A percentile compares a stretch with the other conserved stretches of the same genome.
Conservation (phyloP, 2,113 vertebrate genomes). For the Corythaixoides concolor region DNA sequence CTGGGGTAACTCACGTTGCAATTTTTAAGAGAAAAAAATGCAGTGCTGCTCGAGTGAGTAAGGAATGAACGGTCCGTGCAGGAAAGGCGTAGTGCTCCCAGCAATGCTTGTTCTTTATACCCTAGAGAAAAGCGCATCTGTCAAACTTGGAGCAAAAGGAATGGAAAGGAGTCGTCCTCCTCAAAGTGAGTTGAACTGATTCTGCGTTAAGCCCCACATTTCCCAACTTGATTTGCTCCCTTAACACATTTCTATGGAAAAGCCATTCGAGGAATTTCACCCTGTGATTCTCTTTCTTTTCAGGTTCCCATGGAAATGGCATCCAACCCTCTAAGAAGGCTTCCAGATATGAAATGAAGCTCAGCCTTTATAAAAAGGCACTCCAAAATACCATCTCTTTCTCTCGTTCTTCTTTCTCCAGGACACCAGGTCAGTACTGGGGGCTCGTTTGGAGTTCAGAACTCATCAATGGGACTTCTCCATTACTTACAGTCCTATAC, state of each 20-base stretch:
- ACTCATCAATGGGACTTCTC: fast-evolving
- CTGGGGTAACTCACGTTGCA: fast-evolving
- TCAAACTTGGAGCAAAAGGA: not conserved
- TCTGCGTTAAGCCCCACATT: fast-evolving
- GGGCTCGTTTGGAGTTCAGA: not conserved
- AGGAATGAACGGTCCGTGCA: fast-evolving
- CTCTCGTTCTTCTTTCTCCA: not conserved
- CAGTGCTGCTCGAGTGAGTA: not conserved
- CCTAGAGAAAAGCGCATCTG: not conserved
- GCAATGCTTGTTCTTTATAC: fast-evolving
- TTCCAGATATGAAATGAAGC: not conserved
- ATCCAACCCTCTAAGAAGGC: fast-evolving
- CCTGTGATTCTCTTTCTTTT: fast-evolving
- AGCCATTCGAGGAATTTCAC: fast-evolving
- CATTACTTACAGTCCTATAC: not conserved
- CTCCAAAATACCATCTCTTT: not conserved
- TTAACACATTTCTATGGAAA: fast-evolving
- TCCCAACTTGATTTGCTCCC: not conserved
- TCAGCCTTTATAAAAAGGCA: not conserved
- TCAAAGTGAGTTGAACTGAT: not conserved
- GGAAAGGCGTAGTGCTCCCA: fast-evolving
- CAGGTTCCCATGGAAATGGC: not conserved
- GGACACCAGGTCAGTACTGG: not conserved
- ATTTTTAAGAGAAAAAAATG: not conserved
- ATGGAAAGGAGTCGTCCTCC: not conserved